These are phyloP conservation scores for Invenusta paracnida DNA, from an alignment of 2,888 invertebrate genomes.

Conservation along the genomic window DNA sequence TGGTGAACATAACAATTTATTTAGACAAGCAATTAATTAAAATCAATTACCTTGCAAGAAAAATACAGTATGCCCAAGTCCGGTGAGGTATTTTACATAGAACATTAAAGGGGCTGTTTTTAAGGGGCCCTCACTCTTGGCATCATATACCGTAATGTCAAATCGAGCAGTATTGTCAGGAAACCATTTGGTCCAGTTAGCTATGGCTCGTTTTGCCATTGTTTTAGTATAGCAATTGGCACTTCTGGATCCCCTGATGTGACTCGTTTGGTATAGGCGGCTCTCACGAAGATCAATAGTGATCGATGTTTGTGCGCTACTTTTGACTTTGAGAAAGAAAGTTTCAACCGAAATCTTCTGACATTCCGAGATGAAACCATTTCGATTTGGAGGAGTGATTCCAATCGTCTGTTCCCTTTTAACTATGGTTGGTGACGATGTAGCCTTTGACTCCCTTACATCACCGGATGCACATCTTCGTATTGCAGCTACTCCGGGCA, in stretches of 20 bases:
- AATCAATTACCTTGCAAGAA: conserved; percentile 3
- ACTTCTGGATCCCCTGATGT: conserved; percentile 18
- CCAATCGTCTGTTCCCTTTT: too few relatives aligned
- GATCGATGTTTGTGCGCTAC: too few relatives aligned
- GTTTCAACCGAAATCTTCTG: too few relatives aligned
- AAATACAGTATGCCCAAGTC: conserved; percentile 3
- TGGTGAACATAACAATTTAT: too few relatives aligned
- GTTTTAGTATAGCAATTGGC: conserved; percentile 35
- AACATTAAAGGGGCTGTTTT: not conserved
- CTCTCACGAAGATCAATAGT: conserved; percentile 32
- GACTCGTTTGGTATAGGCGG: conserved; percentile 32
- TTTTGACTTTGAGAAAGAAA: too few relatives aligned
- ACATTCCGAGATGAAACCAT: too few relatives aligned
- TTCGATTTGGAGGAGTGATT: too few relatives aligned
- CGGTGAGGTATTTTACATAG: not conserved
- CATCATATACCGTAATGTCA: not conserved
- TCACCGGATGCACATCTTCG: too few relatives aligned
- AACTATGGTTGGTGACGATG: too few relatives aligned
- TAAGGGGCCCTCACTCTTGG: not conserved
- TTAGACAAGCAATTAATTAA: too few relatives aligned
- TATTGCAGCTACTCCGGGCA: too few relatives aligned
- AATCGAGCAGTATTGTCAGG: not conserved
- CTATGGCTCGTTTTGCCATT: conserved; percentile 31
- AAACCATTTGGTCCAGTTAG: conserved; percentile 30
- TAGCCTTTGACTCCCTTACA: too few relatives aligned